Conservation (phyloP, 1,140 invertebrate species). For the Capitella teleta region DNA sequence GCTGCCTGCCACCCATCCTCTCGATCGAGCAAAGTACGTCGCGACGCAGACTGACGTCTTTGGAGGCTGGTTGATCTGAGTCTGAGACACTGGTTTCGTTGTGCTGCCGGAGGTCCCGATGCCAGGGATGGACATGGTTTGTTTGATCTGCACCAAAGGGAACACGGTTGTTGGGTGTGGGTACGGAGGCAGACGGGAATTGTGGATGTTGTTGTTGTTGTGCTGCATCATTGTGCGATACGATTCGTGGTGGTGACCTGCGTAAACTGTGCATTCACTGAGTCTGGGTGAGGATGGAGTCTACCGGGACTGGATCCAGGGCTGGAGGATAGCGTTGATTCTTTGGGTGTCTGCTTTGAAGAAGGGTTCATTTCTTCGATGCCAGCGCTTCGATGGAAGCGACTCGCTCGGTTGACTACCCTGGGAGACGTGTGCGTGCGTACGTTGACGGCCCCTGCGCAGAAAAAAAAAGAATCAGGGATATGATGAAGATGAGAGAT, state of each 20-base stretch:
- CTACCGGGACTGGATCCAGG: constrained; percentile 37
- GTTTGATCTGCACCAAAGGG: constrained; percentile 75
- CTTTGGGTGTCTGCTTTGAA: constrained; percentile 51
- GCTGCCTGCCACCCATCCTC: constrained; percentile 55
- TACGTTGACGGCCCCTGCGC: constrained; percentile 60
- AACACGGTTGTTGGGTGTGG: constrained; percentile 66
- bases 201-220: constrained; percentile 45
- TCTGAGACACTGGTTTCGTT: background rate
- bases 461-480: constrained; percentile 12
- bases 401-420: constrained; percentile 81
- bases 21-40: constrained; percentile 61
- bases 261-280: too few relatives aligned
- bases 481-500: background rate
- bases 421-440: constrained; percentile 83
- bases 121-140: constrained; percentile 46
- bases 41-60: constrained; percentile 52
- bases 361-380: constrained; percentile 53
- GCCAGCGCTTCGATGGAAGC: constrained; percentile 91
- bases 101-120: constrained; percentile 15
- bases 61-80: constrained; percentile 12
- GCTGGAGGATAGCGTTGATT: constrained; percentile 52
- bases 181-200: constrained; percentile 78
- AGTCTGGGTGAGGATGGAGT: too few relatives aligned
- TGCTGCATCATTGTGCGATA: background rate
- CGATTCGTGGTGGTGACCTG: background rate